Evolutionary conservation across 2,797 vertebrate species (phyloP).

Genomic region (Chelon auratus): DNA sequence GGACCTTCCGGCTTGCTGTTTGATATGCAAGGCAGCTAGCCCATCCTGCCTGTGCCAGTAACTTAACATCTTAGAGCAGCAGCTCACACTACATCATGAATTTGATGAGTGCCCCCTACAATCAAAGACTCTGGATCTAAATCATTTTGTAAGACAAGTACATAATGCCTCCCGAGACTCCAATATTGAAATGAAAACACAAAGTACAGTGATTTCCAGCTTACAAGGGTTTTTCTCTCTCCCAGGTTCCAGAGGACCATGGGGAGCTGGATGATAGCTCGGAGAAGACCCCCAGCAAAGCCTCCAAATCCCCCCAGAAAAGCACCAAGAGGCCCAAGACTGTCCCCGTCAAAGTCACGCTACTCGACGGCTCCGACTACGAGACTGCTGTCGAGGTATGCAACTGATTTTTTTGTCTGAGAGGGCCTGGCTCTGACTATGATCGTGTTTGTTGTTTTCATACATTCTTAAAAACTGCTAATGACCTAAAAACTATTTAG

Average conservation of each 20-base stretch:
- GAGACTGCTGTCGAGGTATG: constrained; percentile 94
- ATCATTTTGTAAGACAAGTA: constrained; percentile 35
- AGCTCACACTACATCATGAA: constrained; percentile 33
- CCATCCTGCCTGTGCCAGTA: constrained; percentile 44
- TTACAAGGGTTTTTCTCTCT: constrained; percentile 49
- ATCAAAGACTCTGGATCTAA: constrained; percentile 42
- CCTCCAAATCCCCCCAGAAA: constrained; percentile 96
- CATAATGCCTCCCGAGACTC: constrained; percentile 11
- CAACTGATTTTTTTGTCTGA: not conserved
- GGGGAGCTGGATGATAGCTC: constrained; percentile 92
- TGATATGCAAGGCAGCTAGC: constrained; percentile 71
- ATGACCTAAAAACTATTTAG: too few species aligned
- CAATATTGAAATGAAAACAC: constrained; percentile 28
- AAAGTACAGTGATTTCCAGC: constrained; percentile 9
- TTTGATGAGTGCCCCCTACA: constrained; percentile 43
- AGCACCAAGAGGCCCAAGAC: constrained; percentile 92
- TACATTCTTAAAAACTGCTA: too few species aligned
- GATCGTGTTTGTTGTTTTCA: too few species aligned
- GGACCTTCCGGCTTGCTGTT: constrained; percentile 60
- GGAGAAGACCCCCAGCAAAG: constrained; percentile 96
- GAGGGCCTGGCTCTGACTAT: not conserved
- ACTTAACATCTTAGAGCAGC: constrained; percentile 57
- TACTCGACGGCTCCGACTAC: constrained; percentile 93
- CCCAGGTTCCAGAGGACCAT: constrained; percentile 86
- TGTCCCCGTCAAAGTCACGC: constrained; percentile 90